A percentile compares a stretch with the other conserved stretches of the same genome.
Conservation (phyloP, 2,797 vertebrate genomes). For the Philypnodon macrostomus region DNA sequence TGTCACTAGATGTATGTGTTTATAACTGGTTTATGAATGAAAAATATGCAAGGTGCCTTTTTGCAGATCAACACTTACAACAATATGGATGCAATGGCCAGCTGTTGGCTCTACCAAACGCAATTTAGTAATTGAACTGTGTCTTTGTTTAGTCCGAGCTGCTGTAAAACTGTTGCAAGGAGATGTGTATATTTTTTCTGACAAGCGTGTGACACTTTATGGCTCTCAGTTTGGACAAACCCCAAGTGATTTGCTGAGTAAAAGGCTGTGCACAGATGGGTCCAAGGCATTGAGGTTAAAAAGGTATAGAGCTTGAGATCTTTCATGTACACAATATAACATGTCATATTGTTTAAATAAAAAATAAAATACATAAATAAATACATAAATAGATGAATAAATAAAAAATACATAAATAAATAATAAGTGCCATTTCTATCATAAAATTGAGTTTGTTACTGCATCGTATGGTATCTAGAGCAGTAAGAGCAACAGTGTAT, state of each 20-base stretch:
- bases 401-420: no score
- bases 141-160: constrained; percentile 24
- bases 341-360: no score
- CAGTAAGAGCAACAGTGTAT: no score
- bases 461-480: no score
- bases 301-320: no score
- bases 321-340: no score
- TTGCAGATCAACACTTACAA: background rate
- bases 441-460: no score
- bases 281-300: no score
- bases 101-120: background rate
- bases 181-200: constrained; percentile 35
- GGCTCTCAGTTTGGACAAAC: constrained; percentile 51
- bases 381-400: no score
- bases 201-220: constrained; percentile 61
- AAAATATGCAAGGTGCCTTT: background rate
- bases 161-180: constrained; percentile 38
- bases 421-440: no score
- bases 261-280: constrained; percentile 28
- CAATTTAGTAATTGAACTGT: constrained; percentile 36
- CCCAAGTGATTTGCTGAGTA: constrained; percentile 64
- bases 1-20: background rate
- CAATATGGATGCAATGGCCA: background rate
- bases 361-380: no score
- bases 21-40: background rate